Evolutionary conservation across 2,113 vertebrate genomes (phyloP).

Genomic region (Ammodytes marinus): DNA sequence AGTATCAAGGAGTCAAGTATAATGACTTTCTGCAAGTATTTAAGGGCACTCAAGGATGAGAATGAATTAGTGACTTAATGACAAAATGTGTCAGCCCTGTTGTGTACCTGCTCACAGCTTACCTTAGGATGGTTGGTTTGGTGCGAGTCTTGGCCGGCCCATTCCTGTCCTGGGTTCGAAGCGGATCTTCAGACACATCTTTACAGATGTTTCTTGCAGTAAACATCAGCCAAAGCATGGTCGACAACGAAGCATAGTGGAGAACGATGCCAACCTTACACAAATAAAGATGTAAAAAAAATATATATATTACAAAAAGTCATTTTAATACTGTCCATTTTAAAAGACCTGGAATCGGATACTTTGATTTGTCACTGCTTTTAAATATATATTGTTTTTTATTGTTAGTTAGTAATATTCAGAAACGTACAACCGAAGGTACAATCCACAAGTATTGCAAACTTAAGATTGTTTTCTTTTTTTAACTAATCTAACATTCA

Average conservation of each 20-base stretch:
- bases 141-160: conserved; percentile 76
- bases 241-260: conserved; percentile 93
- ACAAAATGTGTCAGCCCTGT: neutral
- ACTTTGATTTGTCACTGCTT: too few relatives aligned
- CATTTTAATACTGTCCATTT: too few relatives aligned
- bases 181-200: conserved; percentile 91
- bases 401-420: too few relatives aligned
- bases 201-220: conserved; percentile 94
- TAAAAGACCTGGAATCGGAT: too few relatives aligned
- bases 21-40: neutral
- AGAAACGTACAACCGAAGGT: too few relatives aligned
- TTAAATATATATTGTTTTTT: too few relatives aligned
- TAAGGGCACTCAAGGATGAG: neutral
- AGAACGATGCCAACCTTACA: conserved; percentile 91
- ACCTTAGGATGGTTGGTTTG: conserved; percentile 92
- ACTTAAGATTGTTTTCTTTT: too few relatives aligned
- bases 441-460: too few relatives aligned
- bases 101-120: conserved; percentile 43
- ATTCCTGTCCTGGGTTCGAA: conserved; percentile 82
- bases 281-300: conserved; percentile 7
- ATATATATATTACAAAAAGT: too few relatives aligned
- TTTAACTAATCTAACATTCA: too few relatives aligned
- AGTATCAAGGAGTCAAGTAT: neutral
- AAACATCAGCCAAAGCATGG: conserved; percentile 93
- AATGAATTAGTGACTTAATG: neutral